Percentiles rank a stretch among this genome's conserved stretches.
Evolutionary conservation across 1,140 invertebrate species (phyloP).

Genomic region (Halictus rubicundus): DNA sequence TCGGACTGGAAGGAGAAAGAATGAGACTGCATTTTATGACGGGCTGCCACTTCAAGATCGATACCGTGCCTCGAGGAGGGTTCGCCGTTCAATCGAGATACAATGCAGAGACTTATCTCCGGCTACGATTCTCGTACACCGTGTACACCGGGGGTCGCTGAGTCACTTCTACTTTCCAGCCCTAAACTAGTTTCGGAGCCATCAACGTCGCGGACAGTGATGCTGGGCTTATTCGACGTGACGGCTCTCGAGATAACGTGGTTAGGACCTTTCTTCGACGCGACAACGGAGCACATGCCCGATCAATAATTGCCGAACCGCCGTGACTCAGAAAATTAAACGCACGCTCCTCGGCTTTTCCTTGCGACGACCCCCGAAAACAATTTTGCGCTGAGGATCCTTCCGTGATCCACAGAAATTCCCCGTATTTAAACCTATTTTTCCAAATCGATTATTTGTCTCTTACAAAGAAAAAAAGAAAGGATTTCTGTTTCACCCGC

Average conservation of each 20-base stretch:
- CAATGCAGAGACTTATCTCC: slow-evolving; percentile 46
- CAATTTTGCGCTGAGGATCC: no score
- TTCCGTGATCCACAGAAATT: no score
- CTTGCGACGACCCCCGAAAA: no score
- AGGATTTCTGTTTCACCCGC: no score
- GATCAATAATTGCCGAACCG: background rate
- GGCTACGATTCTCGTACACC: background rate
- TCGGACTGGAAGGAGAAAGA: slow-evolving; percentile 83
- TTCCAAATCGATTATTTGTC: no score
- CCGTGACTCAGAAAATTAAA: no score
- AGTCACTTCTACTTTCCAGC: background rate
- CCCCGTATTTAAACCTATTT: no score
- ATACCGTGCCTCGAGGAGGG: slow-evolving; percentile 38
- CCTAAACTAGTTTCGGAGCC: background rate
- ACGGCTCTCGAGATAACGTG: background rate
- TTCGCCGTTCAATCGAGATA: slow-evolving; percentile 27
- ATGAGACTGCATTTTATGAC: slow-evolving; percentile 56
- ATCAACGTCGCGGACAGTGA: background rate
- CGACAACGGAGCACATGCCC: background rate
- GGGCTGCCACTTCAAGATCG: slow-evolving; percentile 46
- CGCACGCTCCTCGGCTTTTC: no score
- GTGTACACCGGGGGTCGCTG: background rate
- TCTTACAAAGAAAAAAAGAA: no score
- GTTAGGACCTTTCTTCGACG: background rate
- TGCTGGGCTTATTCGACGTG: background rate